Base-by-base conservation (phyloP, 2,113 vertebrate species). In the Steatornis caripensis region DNA sequence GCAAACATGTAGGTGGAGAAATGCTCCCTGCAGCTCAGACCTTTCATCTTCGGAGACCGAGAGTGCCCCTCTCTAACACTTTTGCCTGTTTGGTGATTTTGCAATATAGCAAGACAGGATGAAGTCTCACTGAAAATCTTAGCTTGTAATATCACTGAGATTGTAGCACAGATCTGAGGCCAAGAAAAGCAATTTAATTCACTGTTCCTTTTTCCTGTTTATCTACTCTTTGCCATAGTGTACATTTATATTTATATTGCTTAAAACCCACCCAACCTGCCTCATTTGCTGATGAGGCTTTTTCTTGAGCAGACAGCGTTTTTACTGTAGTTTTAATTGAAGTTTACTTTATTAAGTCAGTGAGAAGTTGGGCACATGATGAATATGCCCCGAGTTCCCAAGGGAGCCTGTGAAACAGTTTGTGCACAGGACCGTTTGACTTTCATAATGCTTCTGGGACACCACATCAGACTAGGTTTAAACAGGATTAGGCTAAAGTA, bases 401-500 rank as follows among this genome's bases (percentile, higher is more conserved):
- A 70, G 57, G 53, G 39, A 91, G 75, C 29, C 54, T 46, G 37
- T 89, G 41, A 62, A 85, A 77, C 2, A 1, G 4, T 49, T 82
- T 83, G 20, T 69, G n/a, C 39, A 7, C 36, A 16, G 41, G 55
- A 39, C 36, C 46, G 12, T 81, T 97, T 94, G 88, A 87, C 69
- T 76, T 91, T 77, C 62, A 85, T 97, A 95, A 79, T 75, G 72
- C 91, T 96, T 95, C 85, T 97, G 64, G 78, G 61, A 90, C 84
- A 93, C 68, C 12, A 65, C 84, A 77, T 96, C 95, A 97, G 83
- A 68, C 48, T 17, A 89, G 91, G 48, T 97, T 98, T 96, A 95
- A 98, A 97, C 89, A 97, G 84, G 77, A 93, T 97, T 97, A 98
- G 54, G 83, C 91, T 96, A 93, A 91, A 95, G 94, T 76, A 91